Evolutionary conservation across 2,888 invertebrate genomes (phyloP), one percentile per base, ranked within the genome.

Genomic region (Xestia ashworthii): DNA sequence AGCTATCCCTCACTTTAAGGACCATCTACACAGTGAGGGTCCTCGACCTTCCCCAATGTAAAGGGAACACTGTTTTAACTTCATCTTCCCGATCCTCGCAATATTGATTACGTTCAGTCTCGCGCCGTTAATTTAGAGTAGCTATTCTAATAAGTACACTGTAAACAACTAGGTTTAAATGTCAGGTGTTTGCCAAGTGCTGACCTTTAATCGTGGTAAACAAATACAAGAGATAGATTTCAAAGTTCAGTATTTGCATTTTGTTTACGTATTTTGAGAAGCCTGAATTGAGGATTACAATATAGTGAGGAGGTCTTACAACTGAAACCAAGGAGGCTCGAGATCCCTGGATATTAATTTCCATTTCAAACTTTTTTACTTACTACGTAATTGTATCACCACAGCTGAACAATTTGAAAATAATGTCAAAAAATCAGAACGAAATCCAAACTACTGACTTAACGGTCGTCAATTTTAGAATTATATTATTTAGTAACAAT

Each of bases 1-100:
- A 87, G 91, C 89, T 92, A 92, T 93, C 92, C 92, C 90, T 91
- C 88, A 88, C 84, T 90, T 89, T 87, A 91, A 95, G 95, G 90
- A 90, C 90, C 91, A 93, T 94, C 94, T 93, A 91, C 91, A 91
- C 89, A 78, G 72, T 94, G 93, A 95, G 96, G 93, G 95, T 91
- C 69, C 96, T 96, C 95, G 94, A 95, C 95, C 95, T 95, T 96
- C 93, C 95, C 92, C 94, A 95, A 95, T 95, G 93, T 94, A 95
- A 95, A 95, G 94, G 94, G 92, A 94, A 90, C 91, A 93, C 94
- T 94, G 94, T 94, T 94, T 93, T 95, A 96, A 95, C 95, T 95
- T 93, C 93, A 95, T 95, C 95, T 94, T 91, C 89, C 90, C 90
- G 89, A 88, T 89, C 91, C 93, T 92, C 74, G 82, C 89, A 89